Conservation (phyloP, 2,797 vertebrate species). For the Sternarchorhynchus goeldii region DNA sequence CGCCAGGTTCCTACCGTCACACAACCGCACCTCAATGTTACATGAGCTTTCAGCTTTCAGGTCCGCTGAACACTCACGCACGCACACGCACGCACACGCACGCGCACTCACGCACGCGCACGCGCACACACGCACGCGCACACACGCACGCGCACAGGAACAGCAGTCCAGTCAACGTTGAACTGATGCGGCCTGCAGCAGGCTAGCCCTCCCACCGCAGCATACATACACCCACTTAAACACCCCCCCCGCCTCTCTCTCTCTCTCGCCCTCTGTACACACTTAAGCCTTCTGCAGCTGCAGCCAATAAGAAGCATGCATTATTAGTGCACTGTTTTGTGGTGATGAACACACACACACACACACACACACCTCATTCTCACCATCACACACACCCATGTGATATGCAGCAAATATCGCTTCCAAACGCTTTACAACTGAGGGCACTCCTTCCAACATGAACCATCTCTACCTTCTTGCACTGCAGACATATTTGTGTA, state of each 20-base stretch:
- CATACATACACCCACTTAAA: slow-evolving; percentile 49
- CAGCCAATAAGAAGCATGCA: slow-evolving; percentile 69
- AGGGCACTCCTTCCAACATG: neutral
- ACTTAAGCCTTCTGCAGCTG: slow-evolving; percentile 76
- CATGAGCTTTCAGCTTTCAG: slow-evolving; percentile 73
- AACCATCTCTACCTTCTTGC: neutral
- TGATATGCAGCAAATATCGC: slow-evolving; percentile 1
- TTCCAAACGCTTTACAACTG: neutral
- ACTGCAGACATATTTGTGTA: neutral
- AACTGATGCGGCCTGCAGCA: slow-evolving; percentile 75
- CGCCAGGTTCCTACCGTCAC: slow-evolving; percentile 34
- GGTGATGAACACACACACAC: slow-evolving; percentile 38
- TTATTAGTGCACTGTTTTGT: slow-evolving; percentile 46
- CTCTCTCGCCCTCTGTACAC: slow-evolving; percentile 51
- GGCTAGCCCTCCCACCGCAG: slow-evolving; percentile 65
- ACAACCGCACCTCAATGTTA: slow-evolving; percentile 74
- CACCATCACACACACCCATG: slow-evolving; percentile 21
- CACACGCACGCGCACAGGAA: slow-evolving; percentile 66
- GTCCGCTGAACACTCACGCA: slow-evolving; percentile 58
- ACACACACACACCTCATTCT: slow-evolving; percentile 8
- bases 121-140: slow-evolving; percentile 43
- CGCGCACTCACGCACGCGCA: slow-evolving; percentile 64
- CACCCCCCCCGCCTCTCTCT: slow-evolving; percentile 36
- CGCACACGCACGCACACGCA: slow-evolving; percentile 41
- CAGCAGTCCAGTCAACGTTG: slow-evolving; percentile 71